phyloP scores from a whole-genome alignment of 2,888 invertebrate species.

The Parnassius orleans region DNA sequence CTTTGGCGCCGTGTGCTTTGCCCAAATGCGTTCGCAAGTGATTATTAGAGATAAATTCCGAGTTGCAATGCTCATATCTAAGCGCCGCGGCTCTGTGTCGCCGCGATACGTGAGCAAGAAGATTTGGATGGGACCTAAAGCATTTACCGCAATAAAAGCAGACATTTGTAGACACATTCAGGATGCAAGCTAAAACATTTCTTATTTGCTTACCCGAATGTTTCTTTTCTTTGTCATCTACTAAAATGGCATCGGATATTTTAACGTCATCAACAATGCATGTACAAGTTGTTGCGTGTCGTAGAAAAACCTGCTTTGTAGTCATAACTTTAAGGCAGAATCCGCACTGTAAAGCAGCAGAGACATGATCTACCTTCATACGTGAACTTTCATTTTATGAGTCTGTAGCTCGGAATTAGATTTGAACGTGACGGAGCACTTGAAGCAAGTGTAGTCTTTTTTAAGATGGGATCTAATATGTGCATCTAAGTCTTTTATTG shows the following conservation, averaged over 20 bases:
- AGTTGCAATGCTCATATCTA: conserved; percentile 49
- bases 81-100: conserved; percentile 46
- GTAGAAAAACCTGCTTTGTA: conserved; percentile 55
- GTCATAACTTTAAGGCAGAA: conserved; percentile 52
- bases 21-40: conserved; percentile 53
- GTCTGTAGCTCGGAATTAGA: conserved; percentile 43
- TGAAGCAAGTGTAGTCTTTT: conserved; percentile 47
- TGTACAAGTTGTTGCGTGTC: conserved; percentile 54
- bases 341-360: conserved; percentile 48
- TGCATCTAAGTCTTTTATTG: conserved; percentile 54
- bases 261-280: conserved; percentile 1
- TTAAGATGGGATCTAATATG: conserved; percentile 54
- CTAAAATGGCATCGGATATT: background rate
- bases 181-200: conserved; percentile 51
- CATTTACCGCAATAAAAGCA: conserved; percentile 59
- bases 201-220: conserved; percentile 49
- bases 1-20: conserved; percentile 50
- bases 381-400: conserved; percentile 53
- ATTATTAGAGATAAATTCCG: conserved; percentile 43
- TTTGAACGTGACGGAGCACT: conserved; percentile 47
- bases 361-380: conserved; percentile 54
- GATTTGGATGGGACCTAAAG: conserved; percentile 55
- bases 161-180: conserved; percentile 61
- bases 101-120: conserved; percentile 52
- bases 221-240: conserved; percentile 36